Evolutionary conservation across 1,140 invertebrate genomes (phyloP).

Genomic region (Halesus radiatus): DNA sequence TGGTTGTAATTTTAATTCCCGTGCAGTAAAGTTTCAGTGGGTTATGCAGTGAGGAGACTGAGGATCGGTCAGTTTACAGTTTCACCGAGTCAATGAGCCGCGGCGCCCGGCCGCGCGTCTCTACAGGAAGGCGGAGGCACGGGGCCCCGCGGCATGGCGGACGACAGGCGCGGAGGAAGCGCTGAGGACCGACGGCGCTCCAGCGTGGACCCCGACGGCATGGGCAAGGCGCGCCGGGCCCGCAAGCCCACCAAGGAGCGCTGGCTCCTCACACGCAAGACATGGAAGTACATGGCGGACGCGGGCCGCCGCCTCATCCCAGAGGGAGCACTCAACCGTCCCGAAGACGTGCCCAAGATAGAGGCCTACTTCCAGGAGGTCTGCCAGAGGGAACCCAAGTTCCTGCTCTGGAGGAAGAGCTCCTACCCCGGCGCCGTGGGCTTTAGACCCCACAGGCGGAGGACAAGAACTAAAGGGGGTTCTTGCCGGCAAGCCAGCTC

Average conservation of each 20-base stretch:
- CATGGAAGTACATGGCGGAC: constrained; percentile 92
- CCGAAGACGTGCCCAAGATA: constrained; percentile 82
- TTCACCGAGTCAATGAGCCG: constrained; percentile 47
- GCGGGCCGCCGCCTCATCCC: constrained; percentile 88
- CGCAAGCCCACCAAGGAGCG: constrained; percentile 79
- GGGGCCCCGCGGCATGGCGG: constrained; percentile 42
- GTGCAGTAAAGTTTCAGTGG: not conserved
- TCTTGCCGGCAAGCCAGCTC: constrained; percentile 76
- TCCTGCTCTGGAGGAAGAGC: constrained; percentile 85
- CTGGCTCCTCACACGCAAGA: constrained; percentile 89
- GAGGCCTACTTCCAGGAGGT: constrained; percentile 89
- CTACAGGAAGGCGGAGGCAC: constrained; percentile 14
- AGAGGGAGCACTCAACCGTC: constrained; percentile 78
- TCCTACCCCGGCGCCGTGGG: constrained; percentile 81
- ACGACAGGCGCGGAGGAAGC: constrained; percentile 11
- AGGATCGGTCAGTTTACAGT: not conserved
- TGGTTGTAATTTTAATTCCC: not conserved
- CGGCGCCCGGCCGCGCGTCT: not conserved
- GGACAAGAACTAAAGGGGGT: constrained; percentile 73
- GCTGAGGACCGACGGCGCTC: constrained; percentile 1
- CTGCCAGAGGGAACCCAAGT: constrained; percentile 81
- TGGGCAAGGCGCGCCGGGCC: constrained; percentile 69
- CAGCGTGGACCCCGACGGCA: constrained; percentile 53
- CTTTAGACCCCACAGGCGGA: constrained; percentile 71
- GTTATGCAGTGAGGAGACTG: not conserved